These are phyloP conservation scores for Mythimna loreyi DNA, from an alignment of 2,888 invertebrate species.

Conservation along the genomic window DNA sequence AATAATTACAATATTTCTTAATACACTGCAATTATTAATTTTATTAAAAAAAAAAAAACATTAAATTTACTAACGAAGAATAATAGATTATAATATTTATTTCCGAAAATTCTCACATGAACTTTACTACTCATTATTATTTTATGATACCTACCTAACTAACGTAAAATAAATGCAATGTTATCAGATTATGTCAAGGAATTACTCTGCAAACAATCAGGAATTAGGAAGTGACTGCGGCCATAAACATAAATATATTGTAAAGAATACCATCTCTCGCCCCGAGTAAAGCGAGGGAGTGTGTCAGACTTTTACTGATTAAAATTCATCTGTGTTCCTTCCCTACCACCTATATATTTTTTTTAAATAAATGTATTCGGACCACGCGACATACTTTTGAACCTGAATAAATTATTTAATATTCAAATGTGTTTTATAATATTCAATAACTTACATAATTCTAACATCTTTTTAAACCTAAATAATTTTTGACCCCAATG, in stretches of 20 bases:
- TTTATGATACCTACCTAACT: no score
- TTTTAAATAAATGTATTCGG: constrained; percentile 13
- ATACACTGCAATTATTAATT: background rate
- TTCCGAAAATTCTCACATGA: constrained; percentile 38
- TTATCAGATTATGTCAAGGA: constrained; percentile 56
- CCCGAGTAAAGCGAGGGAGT: no score
- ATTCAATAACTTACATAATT: constrained; percentile 15
- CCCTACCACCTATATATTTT: background rate
- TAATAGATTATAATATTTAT: constrained; percentile 6
- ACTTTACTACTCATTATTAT: no score
- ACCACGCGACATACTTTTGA: background rate
- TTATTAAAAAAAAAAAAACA: no score
- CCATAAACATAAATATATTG: background rate
- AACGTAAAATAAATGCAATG: constrained; percentile 7
- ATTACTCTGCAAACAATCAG: constrained; percentile 37
- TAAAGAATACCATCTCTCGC: no score
- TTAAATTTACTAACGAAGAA: no score
- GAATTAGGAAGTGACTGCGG: constrained; percentile 24
- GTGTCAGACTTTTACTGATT: no score
- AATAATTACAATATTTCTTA: background rate
- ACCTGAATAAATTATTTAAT: constrained; percentile 9
- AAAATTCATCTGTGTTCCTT: no score
- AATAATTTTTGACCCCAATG: constrained; percentile 9
- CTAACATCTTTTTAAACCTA: constrained; percentile 17
- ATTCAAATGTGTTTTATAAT: constrained; percentile 6